Conservation (phyloP, 2,888 invertebrate genomes). For the Pachycephus smyrnensis region DNA sequence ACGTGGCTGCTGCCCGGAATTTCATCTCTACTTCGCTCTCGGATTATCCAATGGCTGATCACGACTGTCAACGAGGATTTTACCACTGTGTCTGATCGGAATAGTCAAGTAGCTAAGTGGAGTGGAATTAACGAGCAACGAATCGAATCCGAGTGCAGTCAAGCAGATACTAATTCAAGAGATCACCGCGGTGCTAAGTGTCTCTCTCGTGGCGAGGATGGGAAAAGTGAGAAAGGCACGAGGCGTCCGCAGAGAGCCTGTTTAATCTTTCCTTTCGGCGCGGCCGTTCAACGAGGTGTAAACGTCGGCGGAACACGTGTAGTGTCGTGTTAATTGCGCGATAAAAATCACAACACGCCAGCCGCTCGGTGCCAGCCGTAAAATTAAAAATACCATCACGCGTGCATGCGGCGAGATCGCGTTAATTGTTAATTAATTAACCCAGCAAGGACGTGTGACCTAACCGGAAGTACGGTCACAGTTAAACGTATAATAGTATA, state of each 20-base stretch:
- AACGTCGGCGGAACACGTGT: conserved; percentile 61
- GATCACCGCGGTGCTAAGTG: background rate
- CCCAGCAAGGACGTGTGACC: conserved; percentile 7
- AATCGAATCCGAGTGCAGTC: background rate
- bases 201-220: background rate
- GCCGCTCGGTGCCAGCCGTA: conserved; percentile 30
- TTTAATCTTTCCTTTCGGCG: conserved; percentile 5
- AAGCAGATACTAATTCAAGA: background rate
- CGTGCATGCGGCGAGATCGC: conserved; percentile 32
- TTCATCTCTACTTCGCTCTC: background rate
- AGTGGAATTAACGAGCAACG: background rate
- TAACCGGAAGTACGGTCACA: background rate
- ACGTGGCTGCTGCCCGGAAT: background rate
- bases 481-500: background rate
- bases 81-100: background rate
- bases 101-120: background rate
- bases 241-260: background rate
- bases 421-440: conserved; percentile 56
- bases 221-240: background rate
- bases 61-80: background rate
- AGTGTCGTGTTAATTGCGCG: conserved; percentile 66
- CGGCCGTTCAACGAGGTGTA: conserved; percentile 53
- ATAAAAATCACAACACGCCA: conserved; percentile 66
- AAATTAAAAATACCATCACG: conserved; percentile 42
- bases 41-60: background rate